phyloP scores from a whole-genome alignment of 2,113 vertebrate species.

The Thunnus thynnus region DNA sequence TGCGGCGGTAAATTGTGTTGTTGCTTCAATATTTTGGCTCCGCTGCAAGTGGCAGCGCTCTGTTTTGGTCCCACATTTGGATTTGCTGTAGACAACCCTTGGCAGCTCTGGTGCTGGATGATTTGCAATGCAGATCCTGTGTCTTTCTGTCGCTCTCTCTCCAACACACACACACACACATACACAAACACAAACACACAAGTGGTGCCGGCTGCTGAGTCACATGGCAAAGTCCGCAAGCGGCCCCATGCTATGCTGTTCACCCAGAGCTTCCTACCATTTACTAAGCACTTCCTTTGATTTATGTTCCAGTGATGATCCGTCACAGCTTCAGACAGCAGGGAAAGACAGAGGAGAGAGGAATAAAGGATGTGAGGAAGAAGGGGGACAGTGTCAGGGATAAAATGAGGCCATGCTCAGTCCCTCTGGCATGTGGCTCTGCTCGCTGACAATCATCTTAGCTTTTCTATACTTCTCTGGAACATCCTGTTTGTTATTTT shows the following conservation, averaged over 20 bases:
- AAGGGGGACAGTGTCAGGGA: conserved; percentile 7
- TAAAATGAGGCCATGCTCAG: conserved; percentile 45
- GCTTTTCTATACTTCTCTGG: neutral
- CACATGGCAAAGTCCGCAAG: conserved; percentile 38
- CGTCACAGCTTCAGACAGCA: conserved; percentile 24
- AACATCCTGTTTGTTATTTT: conserved; percentile 56
- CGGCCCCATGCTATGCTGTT: neutral
- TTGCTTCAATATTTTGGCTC: neutral
- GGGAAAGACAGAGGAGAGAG: conserved; percentile 19
- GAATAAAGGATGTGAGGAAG: conserved; percentile 21
- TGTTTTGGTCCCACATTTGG: conserved; percentile 38
- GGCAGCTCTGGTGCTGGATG: conserved; percentile 35
- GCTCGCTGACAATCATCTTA: conserved; percentile 29
- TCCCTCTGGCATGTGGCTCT: conserved; percentile 24
- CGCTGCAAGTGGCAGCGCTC: neutral
- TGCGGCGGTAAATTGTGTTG: neutral
- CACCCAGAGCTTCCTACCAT: conserved; percentile 42
- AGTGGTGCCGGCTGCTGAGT: conserved; percentile 48
- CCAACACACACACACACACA: conserved; percentile 1
- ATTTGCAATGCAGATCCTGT: conserved; percentile 65
- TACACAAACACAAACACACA: neutral
- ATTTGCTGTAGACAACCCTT: conserved; percentile 34
- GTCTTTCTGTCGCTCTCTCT: neutral
- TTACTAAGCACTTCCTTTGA: conserved; percentile 44
- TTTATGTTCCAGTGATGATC: conserved; percentile 35